Evolutionary conservation across 2,113 vertebrate genomes (phyloP).

Genomic region (Gnathochromis pfefferi): DNA sequence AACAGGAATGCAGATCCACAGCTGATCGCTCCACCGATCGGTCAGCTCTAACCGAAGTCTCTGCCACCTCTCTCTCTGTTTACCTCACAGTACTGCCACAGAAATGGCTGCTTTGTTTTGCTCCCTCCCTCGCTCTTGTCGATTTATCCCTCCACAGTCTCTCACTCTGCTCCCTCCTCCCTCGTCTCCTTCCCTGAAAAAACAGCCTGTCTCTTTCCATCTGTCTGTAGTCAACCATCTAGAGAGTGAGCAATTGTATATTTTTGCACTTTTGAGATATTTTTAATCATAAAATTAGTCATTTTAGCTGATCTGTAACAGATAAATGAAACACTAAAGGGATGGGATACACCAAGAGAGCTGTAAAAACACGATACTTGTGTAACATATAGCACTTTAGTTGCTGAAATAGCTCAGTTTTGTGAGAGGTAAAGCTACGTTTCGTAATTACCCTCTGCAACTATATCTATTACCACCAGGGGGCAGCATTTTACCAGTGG

Average conservation of each 20-base stretch:
- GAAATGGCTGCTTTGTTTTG: slow-evolving; percentile 34
- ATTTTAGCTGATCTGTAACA: neutral
- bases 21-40: neutral
- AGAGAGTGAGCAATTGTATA: neutral
- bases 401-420: neutral
- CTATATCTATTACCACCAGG: neutral
- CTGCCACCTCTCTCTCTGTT: slow-evolving; percentile 4
- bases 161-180: neutral
- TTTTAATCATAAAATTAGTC: neutral
- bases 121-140: neutral
- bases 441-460: neutral
- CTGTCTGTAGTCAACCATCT: neutral
- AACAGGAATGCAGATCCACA: neutral
- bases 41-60: neutral
- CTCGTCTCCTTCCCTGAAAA: neutral
- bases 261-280: neutral
- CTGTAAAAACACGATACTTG: neutral
- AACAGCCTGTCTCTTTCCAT: slow-evolving; percentile 6
- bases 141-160: neutral
- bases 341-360: neutral
- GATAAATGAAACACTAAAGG: neutral
- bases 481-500: neutral
- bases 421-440: neutral
- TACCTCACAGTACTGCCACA: slow-evolving; percentile 6
- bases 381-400: neutral